A percentile compares a stretch with the other conserved stretches of the same genome.
phyloP scores from a whole-genome alignment of 2,113 vertebrate species.

The Globicephala melas region DNA sequence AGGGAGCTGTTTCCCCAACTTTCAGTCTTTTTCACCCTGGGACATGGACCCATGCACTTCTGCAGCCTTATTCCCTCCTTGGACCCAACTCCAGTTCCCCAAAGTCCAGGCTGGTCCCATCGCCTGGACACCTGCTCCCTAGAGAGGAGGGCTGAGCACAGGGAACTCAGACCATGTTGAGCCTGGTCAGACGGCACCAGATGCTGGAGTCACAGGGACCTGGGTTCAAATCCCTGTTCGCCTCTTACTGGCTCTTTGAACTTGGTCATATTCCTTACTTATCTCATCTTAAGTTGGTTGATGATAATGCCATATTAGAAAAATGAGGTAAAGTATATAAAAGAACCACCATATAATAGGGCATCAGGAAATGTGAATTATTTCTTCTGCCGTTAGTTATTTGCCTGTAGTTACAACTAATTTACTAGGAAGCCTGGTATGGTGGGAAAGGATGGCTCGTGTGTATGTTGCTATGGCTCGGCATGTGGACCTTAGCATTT shows the following conservation, averaged over 20 bases:
- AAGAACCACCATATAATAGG: neutral
- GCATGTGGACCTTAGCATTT: neutral
- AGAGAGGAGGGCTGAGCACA: neutral
- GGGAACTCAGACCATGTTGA: neutral
- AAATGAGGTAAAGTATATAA: neutral
- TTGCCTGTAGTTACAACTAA: neutral
- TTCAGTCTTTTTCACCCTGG: neutral
- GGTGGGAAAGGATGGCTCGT: neutral
- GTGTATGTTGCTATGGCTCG: neutral
- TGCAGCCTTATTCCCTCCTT: neutral
- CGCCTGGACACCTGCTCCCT: neutral
- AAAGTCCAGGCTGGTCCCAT: neutral
- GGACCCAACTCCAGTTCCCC: neutral
- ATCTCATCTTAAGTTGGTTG: neutral
- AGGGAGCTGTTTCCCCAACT: neutral
- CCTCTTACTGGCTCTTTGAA: neutral
- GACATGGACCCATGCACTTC: neutral
- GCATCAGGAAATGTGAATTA: neutral
- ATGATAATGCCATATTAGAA: neutral
- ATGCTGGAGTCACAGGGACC: neutral
- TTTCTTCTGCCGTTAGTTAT: neutral
- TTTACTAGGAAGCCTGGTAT: neutral
- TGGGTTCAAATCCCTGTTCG: neutral
- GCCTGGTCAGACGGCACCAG: neutral
- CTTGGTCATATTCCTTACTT: neutral